phyloP scores from a whole-genome alignment of 2,113 vertebrate species.

The Apeltes quadracus region DNA sequence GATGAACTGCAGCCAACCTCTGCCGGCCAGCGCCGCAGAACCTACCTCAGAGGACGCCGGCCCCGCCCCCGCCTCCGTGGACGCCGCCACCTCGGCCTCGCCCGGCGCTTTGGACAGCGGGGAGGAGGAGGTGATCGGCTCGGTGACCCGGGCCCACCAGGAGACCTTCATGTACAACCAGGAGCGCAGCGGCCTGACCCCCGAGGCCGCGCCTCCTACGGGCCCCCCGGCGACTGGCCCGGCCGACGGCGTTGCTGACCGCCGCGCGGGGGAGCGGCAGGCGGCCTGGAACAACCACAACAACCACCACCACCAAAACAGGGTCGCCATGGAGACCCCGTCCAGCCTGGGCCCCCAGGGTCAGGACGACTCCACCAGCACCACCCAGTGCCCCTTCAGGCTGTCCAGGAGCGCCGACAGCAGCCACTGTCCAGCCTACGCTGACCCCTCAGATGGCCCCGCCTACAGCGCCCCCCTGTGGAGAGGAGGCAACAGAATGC shows the following conservation, averaged over 20 bases:
- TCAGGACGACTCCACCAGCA: slow-evolving; percentile 29
- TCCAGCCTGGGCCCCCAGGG: slow-evolving; percentile 65
- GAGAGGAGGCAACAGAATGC: slow-evolving; percentile 87
- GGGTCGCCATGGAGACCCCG: slow-evolving; percentile 70
- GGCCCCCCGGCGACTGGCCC: slow-evolving; percentile 42
- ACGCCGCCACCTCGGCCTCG: slow-evolving; percentile 65
- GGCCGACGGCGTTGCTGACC: neutral
- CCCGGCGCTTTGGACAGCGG: slow-evolving; percentile 81
- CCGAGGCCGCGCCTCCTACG: slow-evolving; percentile 55
- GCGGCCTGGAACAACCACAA: slow-evolving; percentile 75
- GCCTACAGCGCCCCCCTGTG: slow-evolving; percentile 62
- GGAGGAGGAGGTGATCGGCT: slow-evolving; percentile 89
- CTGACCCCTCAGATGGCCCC: slow-evolving; percentile 39
- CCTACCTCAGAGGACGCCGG: slow-evolving; percentile 69
- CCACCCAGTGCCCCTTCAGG: slow-evolving; percentile 82
- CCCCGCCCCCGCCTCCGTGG: slow-evolving; percentile 62
- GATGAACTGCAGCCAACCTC: slow-evolving; percentile 83
- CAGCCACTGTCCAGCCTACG: slow-evolving; percentile 81
- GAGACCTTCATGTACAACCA: slow-evolving; percentile 96
- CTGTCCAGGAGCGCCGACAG: slow-evolving; percentile 72
- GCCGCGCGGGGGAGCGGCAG: slow-evolving; percentile 66
- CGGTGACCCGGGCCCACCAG: slow-evolving; percentile 90
- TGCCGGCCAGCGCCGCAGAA: slow-evolving; percentile 20
- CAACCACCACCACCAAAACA: no score
- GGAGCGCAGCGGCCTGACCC: slow-evolving; percentile 78